Conservation (phyloP, 2,113 vertebrate genomes). For the Muscicapa adusta region DNA sequence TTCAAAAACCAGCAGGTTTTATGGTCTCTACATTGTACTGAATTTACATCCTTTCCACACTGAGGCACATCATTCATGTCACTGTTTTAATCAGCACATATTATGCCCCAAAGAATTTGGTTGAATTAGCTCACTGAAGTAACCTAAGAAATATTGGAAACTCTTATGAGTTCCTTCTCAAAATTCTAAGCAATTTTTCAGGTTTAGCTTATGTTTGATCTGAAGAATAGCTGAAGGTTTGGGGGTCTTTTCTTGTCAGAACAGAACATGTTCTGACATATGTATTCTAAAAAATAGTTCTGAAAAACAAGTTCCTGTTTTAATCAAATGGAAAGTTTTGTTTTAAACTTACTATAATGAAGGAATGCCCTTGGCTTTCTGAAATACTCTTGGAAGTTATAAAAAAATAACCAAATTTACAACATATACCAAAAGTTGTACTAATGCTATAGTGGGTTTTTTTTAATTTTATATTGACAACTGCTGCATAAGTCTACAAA, state of each 20-base stretch:
- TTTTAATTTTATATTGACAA: background rate
- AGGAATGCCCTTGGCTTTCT: background rate
- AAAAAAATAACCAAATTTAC: background rate
- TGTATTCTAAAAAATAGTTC: background rate
- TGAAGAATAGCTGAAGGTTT: background rate
- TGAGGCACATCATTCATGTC: background rate
- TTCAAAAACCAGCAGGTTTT: background rate
- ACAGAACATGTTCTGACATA: background rate
- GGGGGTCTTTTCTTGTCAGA: background rate
- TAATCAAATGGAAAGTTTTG: background rate
- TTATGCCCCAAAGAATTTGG: background rate
- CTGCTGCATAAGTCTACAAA: background rate
- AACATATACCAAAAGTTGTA: background rate
- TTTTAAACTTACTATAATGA: background rate
- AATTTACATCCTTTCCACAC: background rate
- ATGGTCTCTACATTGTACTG: background rate
- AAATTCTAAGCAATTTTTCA: background rate
- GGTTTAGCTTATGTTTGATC: background rate
- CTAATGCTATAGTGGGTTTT: background rate
- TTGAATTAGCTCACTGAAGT: background rate
- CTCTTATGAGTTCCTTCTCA: accelerated
- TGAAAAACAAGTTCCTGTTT: background rate
- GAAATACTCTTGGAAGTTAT: background rate
- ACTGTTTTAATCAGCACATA: background rate
- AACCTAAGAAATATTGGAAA: background rate